phyloP scores from a whole-genome alignment of 1,140 invertebrate genomes.

The Chrysomallon squamiferum region DNA sequence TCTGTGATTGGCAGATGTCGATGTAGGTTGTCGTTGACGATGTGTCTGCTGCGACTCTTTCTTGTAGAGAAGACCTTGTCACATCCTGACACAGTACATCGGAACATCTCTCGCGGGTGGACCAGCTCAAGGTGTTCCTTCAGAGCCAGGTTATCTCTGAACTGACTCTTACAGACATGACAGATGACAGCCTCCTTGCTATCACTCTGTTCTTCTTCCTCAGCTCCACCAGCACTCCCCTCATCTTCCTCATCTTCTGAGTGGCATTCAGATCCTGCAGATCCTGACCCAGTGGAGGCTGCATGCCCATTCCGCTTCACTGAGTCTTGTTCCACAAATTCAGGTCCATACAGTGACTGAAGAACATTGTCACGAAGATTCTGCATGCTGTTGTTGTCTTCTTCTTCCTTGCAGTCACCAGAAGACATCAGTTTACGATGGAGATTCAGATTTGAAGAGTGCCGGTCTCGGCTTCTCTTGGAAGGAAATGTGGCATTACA shows the following conservation, averaged over 20 bases:
- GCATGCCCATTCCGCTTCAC: constrained; percentile 39
- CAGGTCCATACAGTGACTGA: constrained; percentile 33
- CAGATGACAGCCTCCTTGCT: constrained; percentile 69
- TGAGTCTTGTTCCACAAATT: constrained; percentile 30
- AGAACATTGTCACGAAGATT: constrained; percentile 35
- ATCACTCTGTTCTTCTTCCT: neutral
- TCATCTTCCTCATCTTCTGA: constrained; percentile 12
- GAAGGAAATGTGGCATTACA: constrained; percentile 96
- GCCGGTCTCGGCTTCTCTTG: constrained; percentile 88
- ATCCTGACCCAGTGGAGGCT: neutral
- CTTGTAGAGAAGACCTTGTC: constrained; percentile 82
- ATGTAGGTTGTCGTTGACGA: constrained; percentile 63
- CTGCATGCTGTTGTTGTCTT: constrained; percentile 28
- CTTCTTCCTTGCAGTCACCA: constrained; percentile 19
- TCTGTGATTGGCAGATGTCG: constrained; percentile 12
- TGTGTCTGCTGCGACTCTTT: constrained; percentile 77
- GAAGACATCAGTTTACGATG: constrained; percentile 68
- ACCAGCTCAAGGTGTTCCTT: constrained; percentile 74
- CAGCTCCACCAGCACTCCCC: constrained; percentile 7
- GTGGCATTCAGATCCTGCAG: constrained; percentile 1
- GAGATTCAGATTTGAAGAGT: constrained; percentile 90
- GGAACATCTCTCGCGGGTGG: constrained; percentile 72
- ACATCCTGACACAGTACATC: constrained; percentile 80
- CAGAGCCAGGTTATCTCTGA: constrained; percentile 69
- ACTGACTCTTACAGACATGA: constrained; percentile 71